phyloP scores from a whole-genome alignment of 2,113 vertebrate genomes.

The Macroglossus sobrinus region DNA sequence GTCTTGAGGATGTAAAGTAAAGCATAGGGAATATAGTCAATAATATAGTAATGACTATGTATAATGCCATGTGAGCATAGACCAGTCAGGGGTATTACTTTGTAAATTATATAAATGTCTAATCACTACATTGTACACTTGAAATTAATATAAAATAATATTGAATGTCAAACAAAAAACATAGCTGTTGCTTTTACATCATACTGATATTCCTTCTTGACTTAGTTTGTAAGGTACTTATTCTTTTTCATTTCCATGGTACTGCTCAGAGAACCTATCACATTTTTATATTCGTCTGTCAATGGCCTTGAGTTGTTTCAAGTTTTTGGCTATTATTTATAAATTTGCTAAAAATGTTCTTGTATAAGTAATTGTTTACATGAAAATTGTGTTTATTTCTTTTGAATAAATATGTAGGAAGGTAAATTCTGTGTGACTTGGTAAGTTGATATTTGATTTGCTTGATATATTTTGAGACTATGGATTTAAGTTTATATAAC shows the following conservation, averaged over 20 bases:
- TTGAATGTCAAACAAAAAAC: neutral
- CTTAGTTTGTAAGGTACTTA: neutral
- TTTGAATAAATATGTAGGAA: neutral
- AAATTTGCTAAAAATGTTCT: neutral
- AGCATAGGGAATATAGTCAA: no score
- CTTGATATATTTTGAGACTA: neutral
- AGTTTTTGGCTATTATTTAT: neutral
- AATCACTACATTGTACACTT: no score
- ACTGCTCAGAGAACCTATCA: neutral
- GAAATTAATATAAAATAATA: no score
- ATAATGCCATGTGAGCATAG: no score
- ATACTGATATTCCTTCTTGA: neutral
- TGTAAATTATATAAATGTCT: no score
- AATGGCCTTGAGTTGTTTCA: neutral
- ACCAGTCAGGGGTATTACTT: no score
- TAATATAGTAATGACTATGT: no score
- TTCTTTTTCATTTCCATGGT: neutral
- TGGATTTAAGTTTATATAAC: neutral
- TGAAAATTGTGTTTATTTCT: neutral
- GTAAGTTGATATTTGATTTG: neutral
- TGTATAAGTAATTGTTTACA: neutral
- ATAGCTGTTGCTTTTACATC: neutral
- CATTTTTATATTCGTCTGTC: neutral
- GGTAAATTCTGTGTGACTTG: neutral
- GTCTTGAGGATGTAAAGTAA: no score